Percentiles rank a stretch among this genome's conserved stretches.
Conservation (phyloP, 2,797 vertebrate species). For the Malurus leucopterus region DNA sequence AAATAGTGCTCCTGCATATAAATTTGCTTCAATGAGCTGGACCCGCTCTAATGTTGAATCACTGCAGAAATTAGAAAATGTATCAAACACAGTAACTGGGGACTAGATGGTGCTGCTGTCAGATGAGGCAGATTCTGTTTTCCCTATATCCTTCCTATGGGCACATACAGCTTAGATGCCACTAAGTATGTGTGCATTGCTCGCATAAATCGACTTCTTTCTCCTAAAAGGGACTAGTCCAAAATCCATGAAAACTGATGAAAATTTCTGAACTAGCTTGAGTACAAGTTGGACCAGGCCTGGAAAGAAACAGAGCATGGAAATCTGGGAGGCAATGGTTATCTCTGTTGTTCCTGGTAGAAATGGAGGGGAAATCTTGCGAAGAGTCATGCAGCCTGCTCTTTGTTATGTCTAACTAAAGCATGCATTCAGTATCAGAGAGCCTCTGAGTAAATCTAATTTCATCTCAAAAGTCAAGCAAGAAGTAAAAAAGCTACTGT, state of each 20-base stretch:
- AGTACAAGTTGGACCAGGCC: neutral
- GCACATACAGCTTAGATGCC: neutral
- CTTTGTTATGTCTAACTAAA: neutral
- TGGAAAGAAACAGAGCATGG: neutral
- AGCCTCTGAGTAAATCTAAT: neutral
- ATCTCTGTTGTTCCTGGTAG: neutral
- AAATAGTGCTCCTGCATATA: constrained; percentile 62
- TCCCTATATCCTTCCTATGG: neutral
- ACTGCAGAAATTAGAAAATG: constrained; percentile 34
- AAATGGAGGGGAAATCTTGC: neutral
- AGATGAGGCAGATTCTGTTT: neutral
- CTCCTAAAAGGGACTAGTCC: neutral
- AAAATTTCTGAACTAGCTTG: neutral
- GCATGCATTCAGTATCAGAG: neutral
- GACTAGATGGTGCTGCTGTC: neutral
- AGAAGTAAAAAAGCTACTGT: neutral
- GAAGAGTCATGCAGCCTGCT: neutral
- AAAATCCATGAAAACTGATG: neutral
- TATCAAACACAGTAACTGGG: neutral
- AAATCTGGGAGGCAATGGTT: neutral
- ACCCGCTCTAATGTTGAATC: neutral
- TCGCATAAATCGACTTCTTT: neutral
- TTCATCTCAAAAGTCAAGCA: neutral
- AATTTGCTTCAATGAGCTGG: constrained; percentile 61
- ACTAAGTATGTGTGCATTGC: neutral